Percentiles rank a stretch among this genome's conserved stretches.
phyloP scores from a whole-genome alignment of 2,888 invertebrate genomes.

The Tribolium freemani region DNA sequence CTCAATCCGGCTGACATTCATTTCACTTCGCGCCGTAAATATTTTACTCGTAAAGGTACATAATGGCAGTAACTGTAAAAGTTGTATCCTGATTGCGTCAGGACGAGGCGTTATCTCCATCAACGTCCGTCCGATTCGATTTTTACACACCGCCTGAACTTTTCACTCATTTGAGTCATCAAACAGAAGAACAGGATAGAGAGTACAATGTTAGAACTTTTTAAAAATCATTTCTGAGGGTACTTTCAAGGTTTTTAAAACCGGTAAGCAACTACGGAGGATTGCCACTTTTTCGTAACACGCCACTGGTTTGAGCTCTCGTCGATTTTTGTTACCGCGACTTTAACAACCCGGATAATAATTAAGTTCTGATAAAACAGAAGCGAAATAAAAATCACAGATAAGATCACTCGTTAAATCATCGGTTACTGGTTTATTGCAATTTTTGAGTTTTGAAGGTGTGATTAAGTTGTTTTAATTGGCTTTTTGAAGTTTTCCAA shows the following conservation, averaged over 20 bases:
- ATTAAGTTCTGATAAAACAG: not conserved
- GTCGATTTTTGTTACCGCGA: not conserved
- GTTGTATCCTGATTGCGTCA: slow-evolving; percentile 20
- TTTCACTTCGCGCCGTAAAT: slow-evolving; percentile 26
- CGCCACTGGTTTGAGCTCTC: not conserved
- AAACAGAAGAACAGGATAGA: no score
- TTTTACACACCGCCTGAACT: not conserved
- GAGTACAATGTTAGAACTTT: no score
- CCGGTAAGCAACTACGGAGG: no score
- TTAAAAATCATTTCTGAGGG: no score
- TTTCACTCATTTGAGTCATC: no score
- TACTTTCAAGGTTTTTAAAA: no score
- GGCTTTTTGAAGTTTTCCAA: not conserved
- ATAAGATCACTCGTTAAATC: not conserved
- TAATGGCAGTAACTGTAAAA: slow-evolving; percentile 17
- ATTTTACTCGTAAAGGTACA: slow-evolving; percentile 20
- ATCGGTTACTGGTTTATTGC: not conserved
- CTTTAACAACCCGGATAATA: not conserved
- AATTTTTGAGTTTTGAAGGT: not conserved
- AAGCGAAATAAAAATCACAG: not conserved
- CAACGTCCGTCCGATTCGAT: slow-evolving; percentile 16
- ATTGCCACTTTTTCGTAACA: no score
- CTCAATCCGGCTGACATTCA: slow-evolving; percentile 15
- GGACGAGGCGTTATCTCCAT: slow-evolving; percentile 19
- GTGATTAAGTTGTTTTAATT: not conserved